Evolutionary conservation across 1,140 invertebrate genomes (phyloP).

Genomic region (Artemia franciscana): DNA sequence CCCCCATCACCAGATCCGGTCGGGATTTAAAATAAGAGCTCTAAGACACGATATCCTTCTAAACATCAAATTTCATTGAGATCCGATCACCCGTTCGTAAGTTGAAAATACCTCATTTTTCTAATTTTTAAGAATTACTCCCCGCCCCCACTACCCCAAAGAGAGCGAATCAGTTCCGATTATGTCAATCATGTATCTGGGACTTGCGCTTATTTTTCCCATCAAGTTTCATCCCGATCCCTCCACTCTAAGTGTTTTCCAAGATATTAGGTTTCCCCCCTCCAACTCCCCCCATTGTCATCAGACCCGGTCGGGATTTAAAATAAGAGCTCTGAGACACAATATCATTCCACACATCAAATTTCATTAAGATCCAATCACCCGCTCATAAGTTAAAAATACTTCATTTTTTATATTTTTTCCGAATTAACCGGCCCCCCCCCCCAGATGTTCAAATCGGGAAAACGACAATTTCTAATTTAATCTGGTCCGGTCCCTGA

Average conservation of each 20-base stretch:
- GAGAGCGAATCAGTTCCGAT: too few species aligned
- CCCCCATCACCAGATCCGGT: not conserved
- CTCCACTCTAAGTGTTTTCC: not conserved
- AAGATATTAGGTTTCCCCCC: not conserved
- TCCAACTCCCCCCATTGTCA: not conserved
- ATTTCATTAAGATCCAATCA: too few species aligned
- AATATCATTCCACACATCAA: too few species aligned
- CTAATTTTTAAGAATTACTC: too few species aligned
- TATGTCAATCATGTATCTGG: not conserved
- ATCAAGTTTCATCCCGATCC: not conserved
- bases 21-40: not conserved
- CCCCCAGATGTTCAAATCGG: too few species aligned
- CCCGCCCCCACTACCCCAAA: not conserved
- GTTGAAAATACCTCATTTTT: not conserved
- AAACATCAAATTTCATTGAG: not conserved
- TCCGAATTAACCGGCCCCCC: too few species aligned
- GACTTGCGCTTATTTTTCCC: not conserved
- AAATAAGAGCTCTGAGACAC: too few species aligned
- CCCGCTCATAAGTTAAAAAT: too few species aligned
- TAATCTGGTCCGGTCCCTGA: too few species aligned
- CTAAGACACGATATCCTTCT: not conserved
- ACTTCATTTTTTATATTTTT: too few species aligned
- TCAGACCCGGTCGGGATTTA: too few species aligned
- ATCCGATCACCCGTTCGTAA: not conserved
- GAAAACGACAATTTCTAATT: too few species aligned